Conservation (phyloP, 2,797 vertebrate species). For the Rhynchotus rufescens region DNA sequence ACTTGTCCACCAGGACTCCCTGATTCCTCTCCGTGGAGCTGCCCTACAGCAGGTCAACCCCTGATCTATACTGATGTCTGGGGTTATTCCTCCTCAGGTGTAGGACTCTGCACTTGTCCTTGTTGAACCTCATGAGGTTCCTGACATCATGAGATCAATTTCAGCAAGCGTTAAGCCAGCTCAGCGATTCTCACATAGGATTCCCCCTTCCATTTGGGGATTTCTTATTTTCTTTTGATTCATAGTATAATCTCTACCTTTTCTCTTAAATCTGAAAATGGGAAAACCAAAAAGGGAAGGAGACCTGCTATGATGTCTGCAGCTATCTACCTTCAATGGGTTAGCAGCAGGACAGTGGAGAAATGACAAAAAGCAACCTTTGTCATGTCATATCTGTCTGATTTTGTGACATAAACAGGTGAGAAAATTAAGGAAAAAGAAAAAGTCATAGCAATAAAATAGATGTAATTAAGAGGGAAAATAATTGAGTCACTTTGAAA, state of each 20-base stretch:
- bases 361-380: background rate
- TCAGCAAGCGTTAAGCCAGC: background rate
- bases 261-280: background rate
- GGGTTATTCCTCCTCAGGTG: too few relatives aligned
- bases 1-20: too few relatives aligned
- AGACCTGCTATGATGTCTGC: accelerated
- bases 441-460: conserved; percentile 2
- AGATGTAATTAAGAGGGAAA: background rate
- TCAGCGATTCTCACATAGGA: background rate
- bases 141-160: background rate
- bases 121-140: too few relatives aligned
- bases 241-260: background rate
- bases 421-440: background rate
- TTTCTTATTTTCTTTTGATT: background rate
- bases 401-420: conserved; percentile 18
- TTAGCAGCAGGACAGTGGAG: background rate
- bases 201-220: background rate
- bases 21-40: too few relatives aligned
- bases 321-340: background rate
- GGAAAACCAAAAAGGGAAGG: background rate
- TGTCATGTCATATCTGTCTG: background rate
- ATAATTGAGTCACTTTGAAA: conserved; percentile 39
- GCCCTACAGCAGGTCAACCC: too few relatives aligned
- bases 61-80: too few relatives aligned
- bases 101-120: too few relatives aligned